These are phyloP conservation scores for Ypsolopha sequella DNA, from an alignment of 2,888 invertebrate genomes.

Conservation along the genomic window DNA sequence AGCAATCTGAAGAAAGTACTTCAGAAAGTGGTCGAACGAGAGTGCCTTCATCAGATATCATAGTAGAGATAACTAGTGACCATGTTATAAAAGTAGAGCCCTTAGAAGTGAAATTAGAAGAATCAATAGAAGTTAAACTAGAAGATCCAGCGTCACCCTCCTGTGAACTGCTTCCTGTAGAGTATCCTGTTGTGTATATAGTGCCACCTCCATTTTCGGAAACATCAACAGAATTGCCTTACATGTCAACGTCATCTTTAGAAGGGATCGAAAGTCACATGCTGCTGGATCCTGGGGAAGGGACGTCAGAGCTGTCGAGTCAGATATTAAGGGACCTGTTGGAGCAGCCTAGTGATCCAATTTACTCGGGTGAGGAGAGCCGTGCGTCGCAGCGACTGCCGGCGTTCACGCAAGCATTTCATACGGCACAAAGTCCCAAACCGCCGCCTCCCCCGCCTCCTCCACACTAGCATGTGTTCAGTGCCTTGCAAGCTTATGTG, in stretches of 20 bases:
- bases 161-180: constrained; percentile 30
- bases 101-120: constrained; percentile 16
- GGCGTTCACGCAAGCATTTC: constrained; percentile 62
- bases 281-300: constrained; percentile 55
- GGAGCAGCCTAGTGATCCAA: constrained; percentile 30
- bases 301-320: constrained; percentile 49
- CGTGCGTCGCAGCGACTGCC: constrained; percentile 48
- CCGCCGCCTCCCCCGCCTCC: constrained; percentile 62
- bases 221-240: constrained; percentile 21
- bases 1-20: constrained; percentile 34
- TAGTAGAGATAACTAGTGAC: constrained; percentile 46
- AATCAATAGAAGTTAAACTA: constrained; percentile 5
- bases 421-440: constrained; percentile 50
- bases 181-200: constrained; percentile 50
- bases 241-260: constrained; percentile 29
- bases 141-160: constrained; percentile 32
- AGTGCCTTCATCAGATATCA: constrained; percentile 52
- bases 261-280: constrained; percentile 38
- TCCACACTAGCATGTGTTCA: constrained; percentile 30
- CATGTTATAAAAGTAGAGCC: constrained; percentile 28
- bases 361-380: constrained; percentile 37
- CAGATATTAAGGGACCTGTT: constrained; percentile 43
- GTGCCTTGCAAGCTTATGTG: constrained; percentile 6
- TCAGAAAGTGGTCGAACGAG: constrained; percentile 35
- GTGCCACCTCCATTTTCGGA: constrained; percentile 27